Percentiles rank a stretch among this genome's conserved stretches.
Conservation (phyloP, 2,888 invertebrate genomes). For the Pedicia rivosa region DNA sequence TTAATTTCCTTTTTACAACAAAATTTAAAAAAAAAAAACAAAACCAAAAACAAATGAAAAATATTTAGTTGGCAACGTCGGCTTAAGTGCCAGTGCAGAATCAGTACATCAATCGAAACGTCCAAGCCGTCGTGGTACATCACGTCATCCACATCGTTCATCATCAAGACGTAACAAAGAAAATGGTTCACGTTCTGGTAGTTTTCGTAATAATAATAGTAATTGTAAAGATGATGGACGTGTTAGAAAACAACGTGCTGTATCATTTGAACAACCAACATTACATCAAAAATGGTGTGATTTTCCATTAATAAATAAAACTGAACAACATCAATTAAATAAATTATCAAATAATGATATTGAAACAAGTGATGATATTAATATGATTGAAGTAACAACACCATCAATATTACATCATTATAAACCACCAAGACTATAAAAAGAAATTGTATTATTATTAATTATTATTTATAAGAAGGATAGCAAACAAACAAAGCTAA, state of each 20-base stretch:
- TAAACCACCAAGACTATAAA: slow-evolving; percentile 16
- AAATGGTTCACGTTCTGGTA: slow-evolving; percentile 26
- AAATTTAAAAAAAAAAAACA: too few species aligned
- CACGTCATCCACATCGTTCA: slow-evolving; percentile 35
- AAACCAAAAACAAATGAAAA: too few species aligned
- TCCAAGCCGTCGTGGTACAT: slow-evolving; percentile 36
- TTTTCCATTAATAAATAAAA: not conserved
- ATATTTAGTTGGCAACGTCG: slow-evolving; percentile 37
- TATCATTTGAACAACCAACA: slow-evolving; percentile 12
- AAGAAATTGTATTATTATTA: too few species aligned
- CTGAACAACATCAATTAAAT: not conserved
- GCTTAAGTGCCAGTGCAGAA: slow-evolving; percentile 44
- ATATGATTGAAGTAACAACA: slow-evolving; percentile 10
- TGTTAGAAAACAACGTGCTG: slow-evolving; percentile 11
- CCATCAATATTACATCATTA: slow-evolving; percentile 14
- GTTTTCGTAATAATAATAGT: slow-evolving; percentile 3
- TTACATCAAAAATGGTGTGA: slow-evolving; percentile 2
- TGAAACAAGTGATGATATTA: slow-evolving; percentile 4
- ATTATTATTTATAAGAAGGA: too few species aligned
- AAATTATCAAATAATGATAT: slow-evolving; percentile 2
- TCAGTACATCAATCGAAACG: slow-evolving; percentile 43
- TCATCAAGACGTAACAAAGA: slow-evolving; percentile 40
- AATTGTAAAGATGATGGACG: slow-evolving; percentile 2
- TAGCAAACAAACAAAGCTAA: too few species aligned
- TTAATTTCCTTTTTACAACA: too few species aligned